A percentile compares a stretch with the other conserved stretches of the same genome.
phyloP scores from a whole-genome alignment of 2,113 vertebrate genomes.

The Chascanopsetta lugubris region DNA sequence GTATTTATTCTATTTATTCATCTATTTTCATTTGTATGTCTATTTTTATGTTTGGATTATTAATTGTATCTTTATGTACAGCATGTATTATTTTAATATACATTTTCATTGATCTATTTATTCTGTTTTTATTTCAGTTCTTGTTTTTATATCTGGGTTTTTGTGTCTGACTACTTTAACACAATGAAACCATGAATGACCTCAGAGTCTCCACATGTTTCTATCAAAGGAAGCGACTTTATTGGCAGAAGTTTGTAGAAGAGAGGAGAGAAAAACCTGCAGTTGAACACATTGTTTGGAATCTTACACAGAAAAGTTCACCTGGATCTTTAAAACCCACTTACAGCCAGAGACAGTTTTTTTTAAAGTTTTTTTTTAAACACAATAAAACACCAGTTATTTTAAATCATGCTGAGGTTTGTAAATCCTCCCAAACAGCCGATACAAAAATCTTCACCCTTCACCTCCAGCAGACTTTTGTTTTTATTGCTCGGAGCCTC shows the following conservation, averaged over 20 bases:
- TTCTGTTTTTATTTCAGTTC: neutral
- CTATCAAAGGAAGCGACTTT: constrained; percentile 59
- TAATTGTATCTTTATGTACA: too few species aligned
- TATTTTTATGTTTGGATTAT: too few species aligned
- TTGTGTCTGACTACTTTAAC: neutral
- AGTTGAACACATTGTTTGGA: constrained; percentile 25
- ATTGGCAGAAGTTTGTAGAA: constrained; percentile 57
- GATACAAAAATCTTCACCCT: constrained; percentile 27
- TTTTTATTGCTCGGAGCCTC: constrained; percentile 34
- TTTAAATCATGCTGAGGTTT: constrained; percentile 63
- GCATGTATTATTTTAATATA: too few species aligned
- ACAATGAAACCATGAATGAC: constrained; percentile 5
- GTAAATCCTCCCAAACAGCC: constrained; percentile 27
- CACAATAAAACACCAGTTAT: constrained; percentile 4
- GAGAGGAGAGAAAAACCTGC: constrained; percentile 25
- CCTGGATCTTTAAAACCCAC: constrained; percentile 33
- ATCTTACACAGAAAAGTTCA: constrained; percentile 33
- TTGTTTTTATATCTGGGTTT: neutral
- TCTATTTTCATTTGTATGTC: too few species aligned
- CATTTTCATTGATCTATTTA: too few species aligned
- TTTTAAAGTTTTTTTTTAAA: too few species aligned
- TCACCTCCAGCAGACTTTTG: constrained; percentile 35
- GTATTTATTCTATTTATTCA: too few species aligned
- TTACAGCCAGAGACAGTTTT: constrained; percentile 9
- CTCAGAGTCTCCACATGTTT: constrained; percentile 9